Base-by-base conservation (phyloP, 2,113 vertebrate species). In the Odontophorus gujanensis region DNA sequence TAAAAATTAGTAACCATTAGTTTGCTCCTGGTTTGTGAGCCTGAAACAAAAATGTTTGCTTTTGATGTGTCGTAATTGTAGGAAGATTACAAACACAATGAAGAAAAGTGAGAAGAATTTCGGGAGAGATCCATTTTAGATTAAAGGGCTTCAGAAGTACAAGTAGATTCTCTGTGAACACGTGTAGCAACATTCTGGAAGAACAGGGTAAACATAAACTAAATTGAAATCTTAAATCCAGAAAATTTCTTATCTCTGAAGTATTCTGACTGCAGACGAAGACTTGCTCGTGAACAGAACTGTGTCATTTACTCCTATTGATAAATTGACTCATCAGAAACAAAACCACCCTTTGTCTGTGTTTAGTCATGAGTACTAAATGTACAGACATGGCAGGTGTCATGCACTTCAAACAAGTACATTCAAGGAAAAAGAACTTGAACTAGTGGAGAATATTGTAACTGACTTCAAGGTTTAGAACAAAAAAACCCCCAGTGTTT, bases 301-400 rank as follows among this genome's bases (percentile, higher is more conserved):
- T 9, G 6, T 76, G 45, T 82, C 48, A 68, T 73, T 81, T 84
- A 84, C 10, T 82, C 21, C 53, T 94, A 65, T 21, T 89, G 67
- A 85, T 58, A 92, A 87, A 80, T 59, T 91, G 84, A 85, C 79
- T 93, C 86, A 91, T 80, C 84, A 87, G 34, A 22, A 73, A 69
- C 81, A 89, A 67, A 91, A 80, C 63, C 89, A 73, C 81, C 81
- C 75, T 89, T 82, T 82, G 79, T 43, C 55, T 87, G 59, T 80
- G 59, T 87, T 95, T 87, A 91, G 67, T 87, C 75, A 87, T 80
- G 78, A 12, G 74, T 74, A 21, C 7, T 61, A 75, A 87, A 89
- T 65, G 51, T 38, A 67, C 61, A 82, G 72, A 71, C 51, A 28
- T 32, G 87, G 50, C 68, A 92, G 79, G 79, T 81, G 76, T 82